Base-by-base conservation (phyloP, 2,888 invertebrate species). In the Melanophora roralis region DNA sequence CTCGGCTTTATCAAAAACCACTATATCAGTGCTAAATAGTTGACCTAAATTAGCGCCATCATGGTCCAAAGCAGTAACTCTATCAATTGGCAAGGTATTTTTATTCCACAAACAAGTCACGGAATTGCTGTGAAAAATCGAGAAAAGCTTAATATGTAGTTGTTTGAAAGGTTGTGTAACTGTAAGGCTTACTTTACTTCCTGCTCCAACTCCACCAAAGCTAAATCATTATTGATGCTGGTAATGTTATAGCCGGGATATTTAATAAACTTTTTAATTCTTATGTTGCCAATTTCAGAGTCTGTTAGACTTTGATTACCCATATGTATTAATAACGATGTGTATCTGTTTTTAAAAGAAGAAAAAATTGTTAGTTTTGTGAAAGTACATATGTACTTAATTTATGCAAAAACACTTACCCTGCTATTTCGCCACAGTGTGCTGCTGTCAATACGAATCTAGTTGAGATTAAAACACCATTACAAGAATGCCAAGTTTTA, bases 401-500 rank as follows among this genome's bases (percentile, higher is more conserved):
- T 49, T 34, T 14, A 19, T 21, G 21, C 6, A 34, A 16, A n/a
- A 14, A 49, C 23, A 64, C 21, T 72, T 82, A 84, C 84, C 84
- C 84, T 16, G 82, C 83, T 12, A 84, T 64, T 7, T 77, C 65
- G 8, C 79, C 73, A 65, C 85, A 85, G 68, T 85, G 84, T 3
- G 84, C 84, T 9, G 84, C 84, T 4, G 85, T 84, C n/a, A 85
- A 51, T 0, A 85, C 81, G 65, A 80, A 85, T 72, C 45, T 78
- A 0, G 64, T 12, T 8, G 84, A 82, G 36, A 85, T 81, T 32
- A 85, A 71, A 2, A 76, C 81, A 5, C 84, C 84, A 6, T 82
- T 83, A 65, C 84, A 85, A n/a, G 78, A 76, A 69, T 82, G 84
- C 62, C 73, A 71, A 6, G 76, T 57, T 7, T 45, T 64, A 7